phyloP scores from a whole-genome alignment of 1,140 invertebrate genomes.

The Oscheius sp. region DNA sequence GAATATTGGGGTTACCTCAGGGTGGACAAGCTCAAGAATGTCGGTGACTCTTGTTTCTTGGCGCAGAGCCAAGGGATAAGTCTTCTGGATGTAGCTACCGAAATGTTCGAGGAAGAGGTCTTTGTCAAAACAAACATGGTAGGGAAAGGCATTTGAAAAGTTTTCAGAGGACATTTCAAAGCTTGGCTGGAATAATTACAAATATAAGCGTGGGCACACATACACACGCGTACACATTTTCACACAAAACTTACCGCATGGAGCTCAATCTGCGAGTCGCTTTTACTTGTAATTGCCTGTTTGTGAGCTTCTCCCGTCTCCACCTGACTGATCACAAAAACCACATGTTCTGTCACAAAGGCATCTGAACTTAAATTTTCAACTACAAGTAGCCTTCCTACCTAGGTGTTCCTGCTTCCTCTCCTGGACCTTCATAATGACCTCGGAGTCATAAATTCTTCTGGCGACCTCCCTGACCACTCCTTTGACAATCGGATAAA shows the following conservation, averaged over 20 bases:
- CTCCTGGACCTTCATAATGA: slow-evolving; percentile 59
- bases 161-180: slow-evolving; percentile 40
- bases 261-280: slow-evolving; percentile 26
- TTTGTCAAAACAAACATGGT: slow-evolving; percentile 63
- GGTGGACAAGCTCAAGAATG: slow-evolving; percentile 61
- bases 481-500: slow-evolving; percentile 64
- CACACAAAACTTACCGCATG: background rate
- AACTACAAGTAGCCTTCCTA: background rate
- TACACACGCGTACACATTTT: background rate
- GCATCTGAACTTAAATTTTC: slow-evolving; percentile 38
- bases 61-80: slow-evolving; percentile 18
- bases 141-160: slow-evolving; percentile 61
- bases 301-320: slow-evolving; percentile 9
- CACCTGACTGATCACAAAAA: slow-evolving; percentile 55
- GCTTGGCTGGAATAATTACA: slow-evolving; percentile 10
- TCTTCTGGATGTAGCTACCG: slow-evolving; percentile 53
- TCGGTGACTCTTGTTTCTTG: slow-evolving; percentile 54
- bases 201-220: background rate
- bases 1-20: slow-evolving; percentile 36
- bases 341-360: slow-evolving; percentile 55
- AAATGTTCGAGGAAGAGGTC: slow-evolving; percentile 60
- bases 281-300: slow-evolving; percentile 21
- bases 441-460: slow-evolving; percentile 59
- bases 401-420: slow-evolving; percentile 55
- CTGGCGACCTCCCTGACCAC: slow-evolving; percentile 60